Evolutionary conservation across 2,888 invertebrate genomes (phyloP).

Genomic region (Uloborus plumipes): DNA sequence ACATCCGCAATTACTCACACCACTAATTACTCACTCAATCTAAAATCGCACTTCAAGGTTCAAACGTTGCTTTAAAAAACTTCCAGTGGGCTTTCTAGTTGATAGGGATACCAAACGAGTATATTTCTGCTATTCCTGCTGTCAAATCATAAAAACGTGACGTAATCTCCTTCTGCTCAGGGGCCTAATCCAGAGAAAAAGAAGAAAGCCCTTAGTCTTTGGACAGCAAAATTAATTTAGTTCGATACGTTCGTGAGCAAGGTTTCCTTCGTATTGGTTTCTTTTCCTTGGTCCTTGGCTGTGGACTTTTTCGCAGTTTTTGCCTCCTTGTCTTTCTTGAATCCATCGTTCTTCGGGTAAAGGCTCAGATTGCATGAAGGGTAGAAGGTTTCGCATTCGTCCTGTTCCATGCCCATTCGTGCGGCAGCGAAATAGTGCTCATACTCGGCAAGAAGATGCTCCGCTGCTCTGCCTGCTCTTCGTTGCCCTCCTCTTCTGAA

Average conservation of each 20-base stretch:
- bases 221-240: too few species aligned
- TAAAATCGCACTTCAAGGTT: too few species aligned
- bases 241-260: background rate
- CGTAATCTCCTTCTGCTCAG: too few species aligned
- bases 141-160: too few species aligned
- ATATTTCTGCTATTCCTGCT: too few species aligned
- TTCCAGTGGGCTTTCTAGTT: too few species aligned
- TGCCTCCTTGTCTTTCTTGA: conserved; percentile 19
- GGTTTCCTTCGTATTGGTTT: background rate
- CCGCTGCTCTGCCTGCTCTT: conserved; percentile 40
- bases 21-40: too few species aligned
- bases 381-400: conserved; percentile 36
- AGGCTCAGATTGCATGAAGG: conserved; percentile 45
- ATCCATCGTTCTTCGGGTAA: conserved; percentile 45
- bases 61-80: too few species aligned
- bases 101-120: too few species aligned
- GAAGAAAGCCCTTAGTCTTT: too few species aligned
- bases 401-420: conserved; percentile 51
- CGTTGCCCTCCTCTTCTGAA: conserved; percentile 47
- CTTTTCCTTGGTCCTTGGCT: background rate
- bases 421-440: conserved; percentile 59
- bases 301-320: conserved; percentile 1
- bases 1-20: too few species aligned
- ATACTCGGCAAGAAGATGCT: conserved; percentile 45
- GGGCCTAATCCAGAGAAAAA: too few species aligned